phyloP scores from a whole-genome alignment of 2,113 vertebrate genomes.

The Zapornia atra region DNA sequence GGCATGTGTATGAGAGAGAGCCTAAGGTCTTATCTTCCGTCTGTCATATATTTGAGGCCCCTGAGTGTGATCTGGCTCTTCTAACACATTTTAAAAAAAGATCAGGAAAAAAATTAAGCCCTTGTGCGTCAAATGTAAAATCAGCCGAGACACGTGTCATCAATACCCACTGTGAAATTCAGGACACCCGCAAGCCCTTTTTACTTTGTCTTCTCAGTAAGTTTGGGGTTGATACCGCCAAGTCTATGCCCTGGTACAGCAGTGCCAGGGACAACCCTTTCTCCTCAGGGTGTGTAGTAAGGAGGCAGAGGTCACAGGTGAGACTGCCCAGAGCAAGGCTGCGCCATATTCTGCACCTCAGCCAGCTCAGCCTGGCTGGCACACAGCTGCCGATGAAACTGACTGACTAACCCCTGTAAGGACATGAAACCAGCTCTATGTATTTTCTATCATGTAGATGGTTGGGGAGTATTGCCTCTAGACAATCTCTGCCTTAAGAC shows the following conservation, averaged over 20 bases:
- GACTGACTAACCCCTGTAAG: background rate
- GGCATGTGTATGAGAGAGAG: background rate
- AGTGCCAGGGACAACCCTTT: background rate
- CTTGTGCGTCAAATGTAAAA: background rate
- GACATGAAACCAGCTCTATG: background rate
- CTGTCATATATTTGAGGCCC: background rate
- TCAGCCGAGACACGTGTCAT: background rate
- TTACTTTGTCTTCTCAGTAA: background rate
- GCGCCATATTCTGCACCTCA: background rate
- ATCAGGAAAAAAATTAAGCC: background rate
- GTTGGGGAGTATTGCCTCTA: background rate
- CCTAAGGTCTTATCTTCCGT: background rate
- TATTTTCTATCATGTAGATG: background rate
- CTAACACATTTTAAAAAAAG: background rate
- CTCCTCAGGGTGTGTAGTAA: background rate
- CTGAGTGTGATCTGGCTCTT: background rate
- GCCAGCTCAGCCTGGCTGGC: background rate
- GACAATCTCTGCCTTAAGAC: background rate
- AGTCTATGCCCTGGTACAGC: background rate
- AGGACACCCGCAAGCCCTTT: background rate
- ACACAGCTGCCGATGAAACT: rapidly evolving
- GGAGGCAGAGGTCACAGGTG: background rate
- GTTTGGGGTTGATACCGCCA: background rate
- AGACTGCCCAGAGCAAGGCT: background rate
- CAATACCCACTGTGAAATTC: background rate